Base-by-base conservation (phyloP, 2,113 vertebrate genomes). In the Calyptomena viridis region DNA sequence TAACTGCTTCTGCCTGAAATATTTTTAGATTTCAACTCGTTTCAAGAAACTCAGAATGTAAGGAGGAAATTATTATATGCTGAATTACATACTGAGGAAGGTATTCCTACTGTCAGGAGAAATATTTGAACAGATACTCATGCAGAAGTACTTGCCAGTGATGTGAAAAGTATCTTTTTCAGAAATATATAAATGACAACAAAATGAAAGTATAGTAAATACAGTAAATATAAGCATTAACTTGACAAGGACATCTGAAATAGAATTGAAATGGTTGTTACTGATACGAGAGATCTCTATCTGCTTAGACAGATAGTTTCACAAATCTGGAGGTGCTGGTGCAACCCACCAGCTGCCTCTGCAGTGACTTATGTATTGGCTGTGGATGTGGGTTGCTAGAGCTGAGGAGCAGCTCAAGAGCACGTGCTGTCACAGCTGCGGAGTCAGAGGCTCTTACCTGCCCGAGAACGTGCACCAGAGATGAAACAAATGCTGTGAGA, bases 1-100 rank as follows among this genome's bases (percentile, higher is more conserved):
- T 93, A 98, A 97, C 96, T 97, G 80, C 92, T 97, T 96, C 97
- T 98, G 97, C 96, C 96, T 98, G 96, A 97, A 98, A 96, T 98
- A 98, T 95, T 98, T 98, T 98, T 97, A 97, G 97, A 95, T 97
- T 97, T 97, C 92, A 97, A 74, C 63, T 92, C 94, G 66, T 97
- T 98, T 95, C 74, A 93, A 94, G 85, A 96, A 97, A 96, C 37
- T 95, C 79, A 89, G 90, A 96, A 95, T 94, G 85, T 95, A 96
- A 96, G 86, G 42, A 64, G 44, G 87, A 84, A 97, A 96, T 93
- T 97, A 95, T 96, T 95, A 97, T 90, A 95, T 89, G 60, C 71
- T 93, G 50, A 77, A 86, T 76, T 74, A 74, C 40, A 97, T 93
- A 86, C 86, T 91, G 91, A 94, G 81, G 27, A 76, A 95, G 92